Evolutionary conservation across 2,888 invertebrate genomes (phyloP).

Genomic region (Pristionchus entomophagus): DNA sequence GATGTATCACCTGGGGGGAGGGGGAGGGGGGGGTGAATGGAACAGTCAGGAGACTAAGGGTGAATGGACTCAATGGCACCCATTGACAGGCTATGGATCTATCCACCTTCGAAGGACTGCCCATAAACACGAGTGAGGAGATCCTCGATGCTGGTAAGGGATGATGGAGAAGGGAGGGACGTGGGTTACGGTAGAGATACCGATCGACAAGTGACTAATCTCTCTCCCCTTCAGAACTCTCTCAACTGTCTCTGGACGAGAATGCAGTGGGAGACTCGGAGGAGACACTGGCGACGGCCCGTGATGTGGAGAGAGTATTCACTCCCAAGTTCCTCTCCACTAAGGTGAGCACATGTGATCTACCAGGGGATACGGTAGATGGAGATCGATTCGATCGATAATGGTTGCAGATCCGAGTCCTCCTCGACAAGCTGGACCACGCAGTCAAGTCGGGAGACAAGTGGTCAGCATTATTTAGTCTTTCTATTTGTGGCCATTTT

Average conservation of each 20-base stretch:
- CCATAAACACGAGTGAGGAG: neutral
- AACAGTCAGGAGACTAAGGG: too few relatives aligned
- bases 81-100: constrained; percentile 38
- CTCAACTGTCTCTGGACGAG: constrained; percentile 46
- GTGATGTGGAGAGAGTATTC: constrained; percentile 16
- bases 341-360: too few relatives aligned
- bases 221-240: constrained; percentile 9
- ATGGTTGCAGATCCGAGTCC: constrained; percentile 50
- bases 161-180: neutral
- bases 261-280: neutral
- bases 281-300: neutral
- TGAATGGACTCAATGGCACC: too few relatives aligned
- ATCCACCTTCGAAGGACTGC: constrained; percentile 25
- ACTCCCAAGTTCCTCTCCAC: neutral
- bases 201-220: neutral
- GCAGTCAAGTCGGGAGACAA: constrained; percentile 57
- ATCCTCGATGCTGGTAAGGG: constrained; percentile 36
- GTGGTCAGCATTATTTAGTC: constrained; percentile 49
- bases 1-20: too few relatives aligned
- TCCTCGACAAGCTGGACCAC: constrained; percentile 54
- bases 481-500: neutral
- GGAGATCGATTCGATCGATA: neutral
- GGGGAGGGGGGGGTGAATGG: too few relatives aligned
- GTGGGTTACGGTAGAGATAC: neutral
- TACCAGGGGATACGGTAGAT: neutral